Base-by-base conservation (phyloP, 2,888 invertebrate genomes). In the Drosophila falleni region DNA sequence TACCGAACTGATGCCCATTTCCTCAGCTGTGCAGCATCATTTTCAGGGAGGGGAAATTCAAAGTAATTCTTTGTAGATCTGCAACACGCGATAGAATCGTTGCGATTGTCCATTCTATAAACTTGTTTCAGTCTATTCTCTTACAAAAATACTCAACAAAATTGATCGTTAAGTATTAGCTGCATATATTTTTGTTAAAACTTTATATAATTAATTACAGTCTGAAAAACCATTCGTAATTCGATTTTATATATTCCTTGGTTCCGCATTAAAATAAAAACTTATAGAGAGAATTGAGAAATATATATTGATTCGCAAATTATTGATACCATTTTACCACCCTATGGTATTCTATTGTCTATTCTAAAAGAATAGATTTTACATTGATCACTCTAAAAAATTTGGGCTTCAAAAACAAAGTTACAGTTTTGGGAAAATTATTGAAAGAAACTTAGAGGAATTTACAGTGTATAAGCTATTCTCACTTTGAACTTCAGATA, bases 81-180 rank as follows among this genome's bases (percentile, higher is more conserved):
- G 71, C 71, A 65, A 71, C 82, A 85, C 71, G 82, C 85, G 82
- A 87, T 87, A 72, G 33, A 58, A 68, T 50, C 65, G 64, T 67
- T 46, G 54, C 47, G 53, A 50, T 55, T 55, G 29, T 74, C 51
- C 47, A 73, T 59, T 63, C 46, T 42, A 60, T 31, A 42, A 37
- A 39, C 6, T 11, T n/a, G 9, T 4, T n/a, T 26, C 9, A 10
- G 35, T 47, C 10, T 23, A 19, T 15, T 2, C 42, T 47, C 8
- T 31, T n/a, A 16, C 33, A 23, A 13, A 49, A 47, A 44, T 4
- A 19, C 13, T 5, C 16, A 26, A 10, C 16, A 6, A 29, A 37
- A 41, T 26, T 15, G 54, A 55, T 46, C 46, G 16, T 31, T 46
- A 42, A 55, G n/a, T 10, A 63, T 42, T n/a, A 23, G 26, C 10